A percentile compares a stretch with the other conserved stretches of the same genome.
These are phyloP conservation scores for Meda fulgida DNA, from an alignment of 2,797 vertebrate genomes.

Conservation along the genomic window DNA sequence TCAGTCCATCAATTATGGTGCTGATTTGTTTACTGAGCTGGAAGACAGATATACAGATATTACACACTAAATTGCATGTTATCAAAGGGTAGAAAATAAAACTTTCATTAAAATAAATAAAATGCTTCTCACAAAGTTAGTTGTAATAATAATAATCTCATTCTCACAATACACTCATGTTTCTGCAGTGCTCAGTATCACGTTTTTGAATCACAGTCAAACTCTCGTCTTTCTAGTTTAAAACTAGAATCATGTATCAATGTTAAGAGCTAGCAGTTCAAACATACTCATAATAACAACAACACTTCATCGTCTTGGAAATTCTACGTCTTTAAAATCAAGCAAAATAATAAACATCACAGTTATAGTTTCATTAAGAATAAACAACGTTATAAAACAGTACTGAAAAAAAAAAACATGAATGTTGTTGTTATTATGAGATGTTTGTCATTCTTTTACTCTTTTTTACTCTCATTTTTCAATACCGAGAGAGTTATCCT, in stretches of 20 bases:
- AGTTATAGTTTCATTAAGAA: slow-evolving; percentile 76
- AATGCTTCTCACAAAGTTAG: slow-evolving; percentile 55
- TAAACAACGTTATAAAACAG: slow-evolving; percentile 68
- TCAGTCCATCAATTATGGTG: slow-evolving; percentile 72
- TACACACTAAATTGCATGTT: slow-evolving; percentile 75
- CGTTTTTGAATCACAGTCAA: slow-evolving; percentile 80
- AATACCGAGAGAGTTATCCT: slow-evolving; percentile 69
- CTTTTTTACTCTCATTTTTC: slow-evolving; percentile 62
- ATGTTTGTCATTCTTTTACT: slow-evolving; percentile 73
- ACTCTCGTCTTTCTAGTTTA: slow-evolving; percentile 65
- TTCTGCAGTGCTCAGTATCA: slow-evolving; percentile 73
- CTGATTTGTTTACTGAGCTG: slow-evolving; percentile 78
- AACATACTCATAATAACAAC: slow-evolving; percentile 81
- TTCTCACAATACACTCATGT: slow-evolving; percentile 77
- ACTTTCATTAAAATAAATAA: slow-evolving; percentile 64
- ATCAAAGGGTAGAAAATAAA: slow-evolving; percentile 68
- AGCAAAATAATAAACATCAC: slow-evolving; percentile 68
- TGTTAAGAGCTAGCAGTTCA: slow-evolving; percentile 71
- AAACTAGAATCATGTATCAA: slow-evolving; percentile 68
- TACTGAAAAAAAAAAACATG: slow-evolving; percentile 48
- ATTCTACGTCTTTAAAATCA: slow-evolving; percentile 64
- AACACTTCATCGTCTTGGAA: slow-evolving; percentile 68
- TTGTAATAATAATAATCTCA: slow-evolving; percentile 66
- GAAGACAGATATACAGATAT: slow-evolving; percentile 83
- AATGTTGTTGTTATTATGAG: slow-evolving; percentile 81